Evolutionary conservation across 2,888 invertebrate species (phyloP).

Genomic region (Cheiracanthium punctorium): DNA sequence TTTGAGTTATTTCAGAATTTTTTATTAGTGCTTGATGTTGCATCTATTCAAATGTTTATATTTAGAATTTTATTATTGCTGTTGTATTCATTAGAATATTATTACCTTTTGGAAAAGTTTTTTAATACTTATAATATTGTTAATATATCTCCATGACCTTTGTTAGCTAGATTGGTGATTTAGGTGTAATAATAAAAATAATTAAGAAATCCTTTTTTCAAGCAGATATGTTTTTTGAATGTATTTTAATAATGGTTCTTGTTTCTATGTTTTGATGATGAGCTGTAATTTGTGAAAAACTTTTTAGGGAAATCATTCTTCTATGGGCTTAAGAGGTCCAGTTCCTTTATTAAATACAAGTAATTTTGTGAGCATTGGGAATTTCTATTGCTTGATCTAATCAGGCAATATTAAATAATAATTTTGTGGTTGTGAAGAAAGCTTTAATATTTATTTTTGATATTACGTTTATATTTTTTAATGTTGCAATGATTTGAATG

Average conservation of each 20-base stretch:
- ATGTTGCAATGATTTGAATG: too few species aligned
- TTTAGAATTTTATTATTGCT: constrained; percentile 81
- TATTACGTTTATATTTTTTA: too few species aligned
- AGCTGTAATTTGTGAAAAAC: constrained; percentile 74
- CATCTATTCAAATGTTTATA: constrained; percentile 83
- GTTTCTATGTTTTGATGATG: constrained; percentile 73
- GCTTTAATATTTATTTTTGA: too few species aligned
- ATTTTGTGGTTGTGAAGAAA: too few species aligned
- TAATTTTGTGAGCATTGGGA: constrained; percentile 84
- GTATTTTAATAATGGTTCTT: constrained; percentile 72
- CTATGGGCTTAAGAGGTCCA: constrained; percentile 73
- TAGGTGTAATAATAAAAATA: constrained; percentile 72
- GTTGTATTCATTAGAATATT: constrained; percentile 82
- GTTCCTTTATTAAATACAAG: constrained; percentile 85
- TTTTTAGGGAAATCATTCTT: constrained; percentile 73
- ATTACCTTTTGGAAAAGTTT: constrained; percentile 49
- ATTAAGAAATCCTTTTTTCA: constrained; percentile 40
- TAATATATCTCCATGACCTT: constrained; percentile 73
- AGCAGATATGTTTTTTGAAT: constrained; percentile 68
- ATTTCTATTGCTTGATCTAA: constrained; percentile 83
- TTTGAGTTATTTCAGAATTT: constrained; percentile 78
- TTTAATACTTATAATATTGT: constrained; percentile 71
- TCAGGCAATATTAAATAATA: too few species aligned
- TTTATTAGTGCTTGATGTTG: constrained; percentile 80
- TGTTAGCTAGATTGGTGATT: constrained; percentile 71